These are phyloP conservation scores for Tarsius wallacei DNA, from an alignment of 2,797 vertebrate genomes.

Conservation along the genomic window DNA sequence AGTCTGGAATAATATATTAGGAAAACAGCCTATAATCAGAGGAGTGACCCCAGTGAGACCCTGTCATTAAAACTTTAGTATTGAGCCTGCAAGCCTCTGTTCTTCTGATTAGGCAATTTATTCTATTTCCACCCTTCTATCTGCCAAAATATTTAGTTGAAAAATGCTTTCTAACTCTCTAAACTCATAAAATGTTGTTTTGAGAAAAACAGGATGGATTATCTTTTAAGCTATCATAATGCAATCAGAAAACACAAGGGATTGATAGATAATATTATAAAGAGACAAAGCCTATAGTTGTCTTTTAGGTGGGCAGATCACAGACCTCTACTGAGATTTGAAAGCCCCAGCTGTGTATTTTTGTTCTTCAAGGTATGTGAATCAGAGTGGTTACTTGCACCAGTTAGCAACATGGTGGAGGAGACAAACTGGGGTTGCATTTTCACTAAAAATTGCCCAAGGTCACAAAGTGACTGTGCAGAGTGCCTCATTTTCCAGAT, in stretches of 20 bases:
- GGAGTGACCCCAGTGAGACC: slow-evolving; percentile 52
- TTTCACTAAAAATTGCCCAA: background rate
- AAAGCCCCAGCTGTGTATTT: background rate
- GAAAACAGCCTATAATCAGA: slow-evolving; percentile 77
- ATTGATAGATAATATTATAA: slow-evolving; percentile 75
- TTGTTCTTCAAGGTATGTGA: background rate
- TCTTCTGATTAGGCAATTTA: slow-evolving; percentile 75
- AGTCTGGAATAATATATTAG: slow-evolving; percentile 27
- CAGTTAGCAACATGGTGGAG: background rate
- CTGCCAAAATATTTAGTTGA: slow-evolving; percentile 60
- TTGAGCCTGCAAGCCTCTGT: background rate
- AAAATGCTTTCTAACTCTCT: slow-evolving; percentile 66
- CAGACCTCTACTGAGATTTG: background rate
- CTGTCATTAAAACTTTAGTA: slow-evolving; percentile 75
- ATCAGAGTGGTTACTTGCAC: background rate
- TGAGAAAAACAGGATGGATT: slow-evolving; percentile 49
- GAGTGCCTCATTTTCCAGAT: background rate
- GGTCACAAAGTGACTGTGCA: background rate
- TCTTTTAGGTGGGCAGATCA: slow-evolving; percentile 58
- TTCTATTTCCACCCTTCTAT: slow-evolving; percentile 68
- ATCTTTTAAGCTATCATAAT: slow-evolving; percentile 69
- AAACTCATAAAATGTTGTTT: slow-evolving; percentile 68
- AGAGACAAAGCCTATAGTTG: slow-evolving; percentile 77
- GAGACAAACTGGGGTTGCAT: background rate
- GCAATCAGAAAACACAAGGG: slow-evolving; percentile 68